Evolutionary conservation across 1,140 invertebrate species (phyloP), one percentile per base, ranked within the genome.

Genomic region (Microplitis mediator): DNA sequence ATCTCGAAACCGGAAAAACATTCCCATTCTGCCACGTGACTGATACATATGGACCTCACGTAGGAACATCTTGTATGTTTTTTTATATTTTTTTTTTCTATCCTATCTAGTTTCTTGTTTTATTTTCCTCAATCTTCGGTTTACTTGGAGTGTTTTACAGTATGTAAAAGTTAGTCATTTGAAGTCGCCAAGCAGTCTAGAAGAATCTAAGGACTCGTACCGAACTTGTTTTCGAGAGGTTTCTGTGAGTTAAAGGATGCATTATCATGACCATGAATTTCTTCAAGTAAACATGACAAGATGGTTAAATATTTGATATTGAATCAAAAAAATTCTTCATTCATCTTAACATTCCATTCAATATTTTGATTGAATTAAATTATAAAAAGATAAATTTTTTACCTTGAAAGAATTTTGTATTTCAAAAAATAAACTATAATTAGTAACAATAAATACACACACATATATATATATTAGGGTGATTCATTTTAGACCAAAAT

Each of bases 151-250:
- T 23, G 16, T 56, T 56, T 23, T 11, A 45, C 6, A 45, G 39
- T 45, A 45, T 45, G 6, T 45, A 45, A 45, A 45, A 45, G 5
- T 45, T 45, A 45, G 39, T 45, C 39, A 39, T 5, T 3, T 31
- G 3, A 0, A 72, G 71, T 72, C 71, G 71, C 71, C 71, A 72
- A 72, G 71, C 71, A 72, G 71, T 72, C 71, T 72, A 23, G 70
- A 52, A 39, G 35, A 9, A 64, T 51, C 31, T 11, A 36, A 34
- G n/a, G 45, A 51, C 60, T 62, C 54, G 34, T 14, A 34, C 16
- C 34, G n/a, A 23, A 35, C 34, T 34, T 16, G 35, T 36, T n/a
- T 16, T 69, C 8, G 34, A 60, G 54, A 39, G 52, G 8, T 23
- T 60, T 23, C 6, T 60, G 32, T 31, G 31, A 23, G 23, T 45